These are phyloP conservation scores for Rafetus swinhoei DNA, from an alignment of 2,113 vertebrate genomes.

Conservation along the genomic window DNA sequence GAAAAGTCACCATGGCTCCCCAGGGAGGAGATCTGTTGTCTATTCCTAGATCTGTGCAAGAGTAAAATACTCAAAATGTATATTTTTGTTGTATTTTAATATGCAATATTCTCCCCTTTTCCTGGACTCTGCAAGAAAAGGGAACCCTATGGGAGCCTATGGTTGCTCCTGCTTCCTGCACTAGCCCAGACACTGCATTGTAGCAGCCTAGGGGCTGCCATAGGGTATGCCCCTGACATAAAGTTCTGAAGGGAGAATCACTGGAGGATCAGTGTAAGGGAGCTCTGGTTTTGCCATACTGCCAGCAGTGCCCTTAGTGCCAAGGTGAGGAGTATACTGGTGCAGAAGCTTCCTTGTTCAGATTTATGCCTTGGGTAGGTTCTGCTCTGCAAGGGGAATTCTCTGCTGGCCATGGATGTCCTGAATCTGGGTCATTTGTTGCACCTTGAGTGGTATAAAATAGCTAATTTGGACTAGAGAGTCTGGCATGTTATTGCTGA, in stretches of 20 bases:
- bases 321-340: neutral
- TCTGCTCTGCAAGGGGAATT: neutral
- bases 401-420: neutral
- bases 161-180: neutral
- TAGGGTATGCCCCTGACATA: neutral
- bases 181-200: neutral
- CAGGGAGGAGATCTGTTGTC: neutral
- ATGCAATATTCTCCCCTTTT: neutral
- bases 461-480: neutral
- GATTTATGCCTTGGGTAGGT: neutral
- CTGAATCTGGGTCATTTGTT: neutral
- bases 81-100: neutral
- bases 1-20: neutral
- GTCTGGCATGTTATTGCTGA: neutral
- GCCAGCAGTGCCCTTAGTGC: neutral
- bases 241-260: neutral
- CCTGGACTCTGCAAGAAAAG: neutral
- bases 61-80: neutral
- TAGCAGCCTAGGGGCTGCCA: constrained; percentile 11
- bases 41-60: neutral
- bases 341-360: neutral
- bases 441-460: neutral
- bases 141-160: neutral
- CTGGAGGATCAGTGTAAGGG: neutral
- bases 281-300: neutral